Conservation (phyloP, 2,888 invertebrate genomes). For the Ormyrus nitidulus region DNA sequence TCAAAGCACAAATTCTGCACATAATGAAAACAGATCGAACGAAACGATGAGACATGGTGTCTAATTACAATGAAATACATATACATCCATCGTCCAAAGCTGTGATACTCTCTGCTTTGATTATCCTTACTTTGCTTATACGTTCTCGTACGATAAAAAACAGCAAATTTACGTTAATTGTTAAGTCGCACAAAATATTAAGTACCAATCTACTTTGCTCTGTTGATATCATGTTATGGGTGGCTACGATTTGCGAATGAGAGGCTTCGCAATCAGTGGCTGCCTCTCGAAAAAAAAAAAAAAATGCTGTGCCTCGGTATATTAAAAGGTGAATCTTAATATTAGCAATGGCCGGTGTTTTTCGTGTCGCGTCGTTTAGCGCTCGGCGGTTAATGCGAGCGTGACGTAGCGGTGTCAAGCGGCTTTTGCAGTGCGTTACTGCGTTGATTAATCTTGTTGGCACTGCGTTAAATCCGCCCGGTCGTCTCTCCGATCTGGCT, state of each 20-base stretch:
- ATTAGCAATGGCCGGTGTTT: not conserved
- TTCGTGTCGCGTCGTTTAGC: constrained; percentile 27
- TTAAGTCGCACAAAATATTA: constrained; percentile 31
- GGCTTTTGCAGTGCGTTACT: constrained; percentile 9
- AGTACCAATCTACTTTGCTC: constrained; percentile 8
- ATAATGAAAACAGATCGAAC: not conserved
- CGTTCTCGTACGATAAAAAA: not conserved
- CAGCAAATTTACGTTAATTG: constrained; percentile 30
- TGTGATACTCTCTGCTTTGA: not conserved
- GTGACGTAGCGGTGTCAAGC: constrained; percentile 32
- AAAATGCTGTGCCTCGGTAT: not conserved
- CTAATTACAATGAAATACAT: not conserved
- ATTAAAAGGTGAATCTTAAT: not conserved
- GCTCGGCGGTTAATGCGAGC: constrained; percentile 23
- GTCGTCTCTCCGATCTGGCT: not conserved
- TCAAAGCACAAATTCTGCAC: not conserved
- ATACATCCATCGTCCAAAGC: not conserved
- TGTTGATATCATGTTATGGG: constrained; percentile 4
- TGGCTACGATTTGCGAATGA: constrained; percentile 21
- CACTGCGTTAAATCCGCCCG: constrained; percentile 33
- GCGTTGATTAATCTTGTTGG: constrained; percentile 49
- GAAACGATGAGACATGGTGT: not conserved
- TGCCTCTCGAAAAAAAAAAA: not conserved
- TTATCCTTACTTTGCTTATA: not conserved
- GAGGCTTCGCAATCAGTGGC: not conserved